Base-by-base conservation (phyloP, 2,113 vertebrate species). In the Catagonus wagneri region DNA sequence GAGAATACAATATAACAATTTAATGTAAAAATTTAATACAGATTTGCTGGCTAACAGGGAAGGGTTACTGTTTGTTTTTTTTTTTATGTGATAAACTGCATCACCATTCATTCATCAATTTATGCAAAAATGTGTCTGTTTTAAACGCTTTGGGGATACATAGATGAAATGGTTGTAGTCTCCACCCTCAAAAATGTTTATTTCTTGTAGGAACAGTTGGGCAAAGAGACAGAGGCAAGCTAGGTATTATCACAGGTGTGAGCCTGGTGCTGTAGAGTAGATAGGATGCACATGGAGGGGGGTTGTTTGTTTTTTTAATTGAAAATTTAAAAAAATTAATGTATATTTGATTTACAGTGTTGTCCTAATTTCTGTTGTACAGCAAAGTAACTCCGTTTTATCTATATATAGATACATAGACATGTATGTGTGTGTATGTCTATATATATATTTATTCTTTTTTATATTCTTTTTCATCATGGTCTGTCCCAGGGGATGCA, bases 11-110 rank as follows among this genome's bases (percentile, higher is more conserved):
- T 63, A 50, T 63, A 50, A 68, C 36, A 78, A 10, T 92, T 66
- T 85, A 68, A 72, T 95, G 8, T 89, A 83, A 83, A 90, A 56
- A 81, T 88, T 81, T 5, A 19, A 6, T 44, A 9, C 34, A 36
- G 50, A 34, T 63, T 96, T n/a, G 15, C 22, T 83, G 58, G 4
- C 20, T 72, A 66, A 29, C 22, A 52, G 72, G 58, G 52, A 71
- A 22, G 22, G 27, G 19, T 87, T 44, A 23, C 32, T 71, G 2
- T 71, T 44, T 84, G 27, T 54, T 74, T 75, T 92, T 83, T 36
- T n/a, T 92, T 83, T 36, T n/a, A 58, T 85, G 71, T 34, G 27
- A 36, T 68, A 89, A 92, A 68, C 14, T 61, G 7, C 7, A 15
- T 71, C 78, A 61, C 27, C 11, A 52, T 34, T 76, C 17, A 34